Base-by-base conservation (phyloP, 2,113 vertebrate species). In the Oryzias curvinotus region DNA sequence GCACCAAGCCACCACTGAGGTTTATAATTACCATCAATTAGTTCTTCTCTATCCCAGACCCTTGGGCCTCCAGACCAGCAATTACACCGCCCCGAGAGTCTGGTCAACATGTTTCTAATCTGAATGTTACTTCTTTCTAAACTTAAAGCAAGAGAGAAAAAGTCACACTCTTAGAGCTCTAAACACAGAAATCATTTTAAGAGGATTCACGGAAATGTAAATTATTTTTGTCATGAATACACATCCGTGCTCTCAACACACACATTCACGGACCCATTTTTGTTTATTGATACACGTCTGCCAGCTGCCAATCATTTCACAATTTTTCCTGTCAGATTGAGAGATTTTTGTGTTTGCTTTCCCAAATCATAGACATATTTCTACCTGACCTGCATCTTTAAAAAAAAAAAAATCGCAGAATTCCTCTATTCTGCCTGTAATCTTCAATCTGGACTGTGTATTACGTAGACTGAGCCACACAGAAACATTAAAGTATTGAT, bases 11-110 rank as follows among this genome's bases (percentile, higher is more conserved):
- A 65, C 72, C 23, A 53, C 75, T 87, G 87, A 91, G 88, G 87
- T 87, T 90, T 89, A 87, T 91, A 90, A 90, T 90, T 83, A 86
- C 87, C 85, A 83, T 82, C 84, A 87, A 88, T 91, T 91, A 88
- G 81, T 63, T 43, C 67, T 68, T 74, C 78, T 77, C 81, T 81
- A 80, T 55, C 78, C 71, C 78, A 81, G 75, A 71, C 71, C 81
- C 80, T 75, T 70, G 65, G 80, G 84, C 84, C 85, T 73, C 74
- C 86, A 85, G 83, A 85, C 80, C 89, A 85, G 85, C 82, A 86
- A 89, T 90, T 88, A 88, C 78, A 75, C 76, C 4, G 1, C 73
- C 77, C 72, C 65, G 30, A 74, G 70, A 80, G 81, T 65, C 71
- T 72, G 85, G 85, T 89, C 85, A 86, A 84, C 72, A 62, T 65